Evolutionary conservation across 1,140 invertebrate genomes (phyloP).

Genomic region (Apis florea): DNA sequence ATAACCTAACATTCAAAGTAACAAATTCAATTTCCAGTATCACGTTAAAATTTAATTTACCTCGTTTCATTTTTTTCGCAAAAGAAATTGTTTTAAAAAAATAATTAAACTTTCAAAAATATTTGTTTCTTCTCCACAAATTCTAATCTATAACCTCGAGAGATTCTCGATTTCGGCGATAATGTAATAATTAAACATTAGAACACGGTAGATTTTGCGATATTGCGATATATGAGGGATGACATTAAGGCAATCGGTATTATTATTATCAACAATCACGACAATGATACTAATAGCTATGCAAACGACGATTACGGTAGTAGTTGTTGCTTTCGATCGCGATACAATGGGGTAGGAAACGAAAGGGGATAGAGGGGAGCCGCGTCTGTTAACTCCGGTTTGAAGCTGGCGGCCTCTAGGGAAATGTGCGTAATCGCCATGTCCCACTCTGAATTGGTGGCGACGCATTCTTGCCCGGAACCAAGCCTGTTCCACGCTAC

Average conservation of each 20-base stretch:
- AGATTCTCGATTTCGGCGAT: too few species aligned
- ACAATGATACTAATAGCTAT: slow-evolving; percentile 50
- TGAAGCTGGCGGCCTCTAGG: slow-evolving; percentile 69
- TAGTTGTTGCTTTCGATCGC: slow-evolving; percentile 42
- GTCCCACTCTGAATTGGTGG: slow-evolving; percentile 67
- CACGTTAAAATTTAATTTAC: too few species aligned
- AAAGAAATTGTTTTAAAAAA: too few species aligned
- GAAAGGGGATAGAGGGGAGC: slow-evolving; percentile 27
- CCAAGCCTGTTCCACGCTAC: slow-evolving; percentile 71
- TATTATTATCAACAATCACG: slow-evolving; percentile 26
- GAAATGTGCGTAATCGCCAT: slow-evolving; percentile 79
- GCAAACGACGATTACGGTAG: slow-evolving; percentile 46
- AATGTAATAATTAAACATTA: too few species aligned
- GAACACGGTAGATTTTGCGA: too few species aligned
- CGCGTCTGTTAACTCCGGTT: slow-evolving; percentile 62
- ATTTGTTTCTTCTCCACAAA: too few species aligned
- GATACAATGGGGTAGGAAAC: slow-evolving; percentile 10
- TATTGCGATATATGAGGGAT: too few species aligned
- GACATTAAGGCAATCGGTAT: not conserved
- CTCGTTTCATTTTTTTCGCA: too few species aligned
- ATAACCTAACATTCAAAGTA: too few species aligned
- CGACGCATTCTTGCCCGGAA: slow-evolving; percentile 67
- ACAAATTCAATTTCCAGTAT: too few species aligned
- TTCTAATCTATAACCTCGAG: too few species aligned
- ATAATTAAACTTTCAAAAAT: too few species aligned